These are phyloP conservation scores for Sebastes minor DNA, from an alignment of 2,797 vertebrate genomes.

Conservation along the genomic window DNA sequence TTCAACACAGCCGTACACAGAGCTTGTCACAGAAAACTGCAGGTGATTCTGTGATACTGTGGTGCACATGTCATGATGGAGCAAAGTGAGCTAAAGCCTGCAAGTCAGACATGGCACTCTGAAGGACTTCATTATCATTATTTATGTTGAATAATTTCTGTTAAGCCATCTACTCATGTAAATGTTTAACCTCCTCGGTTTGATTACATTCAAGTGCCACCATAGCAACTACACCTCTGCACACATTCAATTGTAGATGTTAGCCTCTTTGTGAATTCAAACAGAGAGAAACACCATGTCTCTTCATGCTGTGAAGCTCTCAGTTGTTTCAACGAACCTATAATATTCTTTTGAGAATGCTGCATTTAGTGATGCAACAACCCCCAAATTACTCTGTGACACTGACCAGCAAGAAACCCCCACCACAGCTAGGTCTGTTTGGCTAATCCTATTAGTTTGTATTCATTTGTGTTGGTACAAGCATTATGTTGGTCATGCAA, in stretches of 20 bases:
- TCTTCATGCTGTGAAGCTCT: background rate
- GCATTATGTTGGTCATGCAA: background rate
- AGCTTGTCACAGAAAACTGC: conserved; percentile 34
- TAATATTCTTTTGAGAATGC: background rate
- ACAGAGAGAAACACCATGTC: background rate
- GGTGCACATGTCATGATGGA: conserved; percentile 12
- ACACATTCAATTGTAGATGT: background rate
- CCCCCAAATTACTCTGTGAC: background rate
- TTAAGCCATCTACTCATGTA: background rate
- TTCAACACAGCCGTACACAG: conserved; percentile 39
- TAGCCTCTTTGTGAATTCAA: background rate
- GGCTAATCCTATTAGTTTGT: background rate
- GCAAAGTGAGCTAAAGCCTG: background rate
- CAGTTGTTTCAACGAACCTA: background rate
- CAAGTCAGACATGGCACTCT: conserved; percentile 2
- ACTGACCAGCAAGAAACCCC: background rate
- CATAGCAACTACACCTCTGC: background rate
- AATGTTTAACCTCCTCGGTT: background rate
- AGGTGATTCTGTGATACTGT: conserved; percentile 22
- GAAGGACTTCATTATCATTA: conserved; percentile 2
- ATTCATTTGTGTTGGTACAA: background rate
- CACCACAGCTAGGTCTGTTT: background rate
- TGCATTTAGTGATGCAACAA: background rate
- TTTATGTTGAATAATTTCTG: background rate
- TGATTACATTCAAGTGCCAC: background rate